Conservation (phyloP, 2,888 invertebrate genomes). For the Caenorhabditis macrosperma region DNA sequence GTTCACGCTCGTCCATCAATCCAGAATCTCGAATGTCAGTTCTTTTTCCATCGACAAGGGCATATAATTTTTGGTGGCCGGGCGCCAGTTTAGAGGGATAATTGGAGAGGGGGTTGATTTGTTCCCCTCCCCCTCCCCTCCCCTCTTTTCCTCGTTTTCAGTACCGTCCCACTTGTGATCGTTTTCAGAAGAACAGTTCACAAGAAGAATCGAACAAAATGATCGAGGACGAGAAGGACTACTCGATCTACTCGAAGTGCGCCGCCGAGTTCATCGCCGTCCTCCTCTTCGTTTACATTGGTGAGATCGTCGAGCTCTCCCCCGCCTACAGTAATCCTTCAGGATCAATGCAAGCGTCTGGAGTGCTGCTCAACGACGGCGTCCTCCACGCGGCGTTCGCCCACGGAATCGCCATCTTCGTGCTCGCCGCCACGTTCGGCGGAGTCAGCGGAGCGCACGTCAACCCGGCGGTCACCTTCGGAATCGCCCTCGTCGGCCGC, state of each 20-base stretch:
- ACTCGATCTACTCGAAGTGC: conserved; percentile 63
- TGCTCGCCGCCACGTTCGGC: conserved; percentile 72
- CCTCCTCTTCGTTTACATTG: conserved; percentile 75
- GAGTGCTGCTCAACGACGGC: conserved; percentile 46
- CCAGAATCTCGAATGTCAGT: conserved; percentile 18
- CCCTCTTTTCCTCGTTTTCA: background rate
- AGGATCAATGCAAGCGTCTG: conserved; percentile 64
- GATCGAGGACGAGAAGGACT: conserved; percentile 60
- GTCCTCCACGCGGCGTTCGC: conserved; percentile 74
- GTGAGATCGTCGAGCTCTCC: no score
- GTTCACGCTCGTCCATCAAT: background rate
- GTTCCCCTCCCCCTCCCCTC: background rate
- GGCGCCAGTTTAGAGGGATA: conserved; percentile 9
- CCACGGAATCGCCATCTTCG: conserved; percentile 76
- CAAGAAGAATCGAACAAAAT: conserved; percentile 41
- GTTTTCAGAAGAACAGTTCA: conserved; percentile 37
- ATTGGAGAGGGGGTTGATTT: conserved; percentile 32
- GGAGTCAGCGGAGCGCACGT: conserved; percentile 81
- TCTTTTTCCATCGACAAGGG: conserved; percentile 36
- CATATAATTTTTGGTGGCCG: background rate
- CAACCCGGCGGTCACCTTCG: conserved; percentile 82
- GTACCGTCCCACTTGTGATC: background rate
- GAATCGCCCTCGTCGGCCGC: conserved; percentile 73
- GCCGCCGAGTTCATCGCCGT: conserved; percentile 77
- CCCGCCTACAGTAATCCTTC: background rate